Evolutionary conservation across 2,113 vertebrate genomes (phyloP).

Genomic region (Casuarius casuarius): DNA sequence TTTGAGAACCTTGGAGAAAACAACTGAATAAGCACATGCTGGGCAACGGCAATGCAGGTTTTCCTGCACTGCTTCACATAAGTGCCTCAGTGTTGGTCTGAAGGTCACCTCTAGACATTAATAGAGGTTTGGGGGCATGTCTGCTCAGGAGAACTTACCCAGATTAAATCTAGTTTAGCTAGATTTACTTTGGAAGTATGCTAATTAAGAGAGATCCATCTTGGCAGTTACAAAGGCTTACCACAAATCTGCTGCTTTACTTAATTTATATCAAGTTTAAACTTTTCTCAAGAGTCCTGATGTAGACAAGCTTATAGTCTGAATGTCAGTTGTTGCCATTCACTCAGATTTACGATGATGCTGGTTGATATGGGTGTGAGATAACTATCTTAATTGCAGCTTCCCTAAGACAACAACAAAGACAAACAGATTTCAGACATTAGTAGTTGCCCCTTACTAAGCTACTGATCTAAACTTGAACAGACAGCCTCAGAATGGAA

Average conservation of each 20-base stretch:
- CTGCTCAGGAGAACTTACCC: neutral
- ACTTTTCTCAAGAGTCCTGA: neutral
- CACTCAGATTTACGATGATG: neutral
- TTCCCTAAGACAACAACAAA: neutral
- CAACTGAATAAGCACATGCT: neutral
- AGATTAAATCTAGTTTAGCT: slow-evolving; percentile 1
- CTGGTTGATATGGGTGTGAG: neutral
- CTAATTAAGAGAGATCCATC: neutral
- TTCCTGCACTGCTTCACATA: neutral
- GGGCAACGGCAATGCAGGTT: neutral
- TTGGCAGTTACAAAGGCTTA: neutral
- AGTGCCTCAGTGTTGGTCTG: neutral
- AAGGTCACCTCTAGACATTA: slow-evolving; percentile 20
- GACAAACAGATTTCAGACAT: neutral
- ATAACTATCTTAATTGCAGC: slow-evolving; percentile 2
- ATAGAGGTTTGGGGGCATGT: neutral
- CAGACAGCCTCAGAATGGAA: neutral
- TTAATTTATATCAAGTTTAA: neutral
- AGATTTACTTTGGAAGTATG: neutral
- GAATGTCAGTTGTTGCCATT: neutral
- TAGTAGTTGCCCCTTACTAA: neutral
- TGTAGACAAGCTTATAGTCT: neutral
- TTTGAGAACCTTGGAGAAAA: slow-evolving; percentile 6
- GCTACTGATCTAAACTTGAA: neutral
- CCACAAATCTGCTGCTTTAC: neutral